Percentiles rank a stretch among this genome's conserved stretches.
phyloP scores from a whole-genome alignment of 2,888 invertebrate genomes.

The Tetranychus piercei region DNA sequence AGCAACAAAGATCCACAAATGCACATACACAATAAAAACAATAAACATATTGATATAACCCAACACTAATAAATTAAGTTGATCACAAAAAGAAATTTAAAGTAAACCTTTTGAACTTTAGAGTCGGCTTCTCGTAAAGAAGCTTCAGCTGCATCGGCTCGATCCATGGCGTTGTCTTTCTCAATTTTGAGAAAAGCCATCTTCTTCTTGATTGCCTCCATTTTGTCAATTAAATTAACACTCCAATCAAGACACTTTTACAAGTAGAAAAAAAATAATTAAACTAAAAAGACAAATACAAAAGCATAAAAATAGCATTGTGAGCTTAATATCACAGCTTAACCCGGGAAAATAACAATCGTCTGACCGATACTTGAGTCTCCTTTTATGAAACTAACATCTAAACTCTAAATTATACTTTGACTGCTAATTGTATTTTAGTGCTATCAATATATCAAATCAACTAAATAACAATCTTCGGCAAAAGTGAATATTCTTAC shows the following conservation, averaged over 20 bases:
- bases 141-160: constrained; percentile 88
- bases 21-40: not conserved
- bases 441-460: no score
- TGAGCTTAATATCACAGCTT: no score
- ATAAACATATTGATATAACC: not conserved
- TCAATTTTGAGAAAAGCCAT: constrained; percentile 99
- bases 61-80: no score
- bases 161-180: constrained; percentile 98
- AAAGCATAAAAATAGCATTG: not conserved
- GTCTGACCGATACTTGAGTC: no score
- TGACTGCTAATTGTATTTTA: no score
- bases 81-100: not conserved
- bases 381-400: no score
- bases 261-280: not conserved
- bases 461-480: no score
- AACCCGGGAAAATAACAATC: no score
- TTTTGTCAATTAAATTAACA: constrained; percentile 32
- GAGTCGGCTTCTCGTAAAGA: constrained; percentile 55
- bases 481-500: no score
- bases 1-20: not conserved
- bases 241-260: not conserved
- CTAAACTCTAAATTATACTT: no score
- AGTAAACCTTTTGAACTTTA: constrained; percentile 41
- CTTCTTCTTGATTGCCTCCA: constrained; percentile 99
- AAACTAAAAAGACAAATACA: not conserved